Evolutionary conservation across 2,797 vertebrate genomes (phyloP).

Genomic region (Leptodactylus fallax): DNA sequence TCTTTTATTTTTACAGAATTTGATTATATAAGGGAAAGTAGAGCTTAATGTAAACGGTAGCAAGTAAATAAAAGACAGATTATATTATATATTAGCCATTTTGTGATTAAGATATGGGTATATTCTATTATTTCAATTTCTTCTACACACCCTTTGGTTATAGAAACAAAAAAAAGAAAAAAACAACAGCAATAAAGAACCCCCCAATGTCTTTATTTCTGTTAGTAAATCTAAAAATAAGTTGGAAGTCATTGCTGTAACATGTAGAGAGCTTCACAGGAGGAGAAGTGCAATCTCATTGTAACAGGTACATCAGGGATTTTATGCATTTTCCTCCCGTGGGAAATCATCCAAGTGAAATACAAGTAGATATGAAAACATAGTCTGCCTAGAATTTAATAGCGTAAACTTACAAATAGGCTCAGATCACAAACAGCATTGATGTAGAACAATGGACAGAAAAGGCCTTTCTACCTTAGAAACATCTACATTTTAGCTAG

Average conservation of each 20-base stretch:
- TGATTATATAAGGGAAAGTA: too few relatives aligned
- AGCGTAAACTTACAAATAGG: background rate
- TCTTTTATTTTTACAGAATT: too few relatives aligned
- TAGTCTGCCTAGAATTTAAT: background rate
- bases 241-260: background rate
- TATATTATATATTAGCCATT: too few relatives aligned
- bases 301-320: background rate
- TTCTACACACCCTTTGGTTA: too few relatives aligned
- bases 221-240: constrained; percentile 7
- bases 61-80: too few relatives aligned
- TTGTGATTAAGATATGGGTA: too few relatives aligned
- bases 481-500: background rate
- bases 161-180: too few relatives aligned
- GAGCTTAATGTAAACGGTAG: too few relatives aligned
- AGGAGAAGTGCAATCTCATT: background rate
- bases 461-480: background rate
- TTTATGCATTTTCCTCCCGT: background rate
- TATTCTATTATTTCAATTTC: too few relatives aligned
- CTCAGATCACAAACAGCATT: background rate
- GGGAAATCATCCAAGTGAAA: constrained; percentile 12
- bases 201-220: background rate
- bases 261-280: background rate
- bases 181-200: too few relatives aligned
- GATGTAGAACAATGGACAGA: background rate
- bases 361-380: background rate